These are phyloP conservation scores for Macaria notata DNA, from an alignment of 2,888 invertebrate genomes.

Conservation along the genomic window DNA sequence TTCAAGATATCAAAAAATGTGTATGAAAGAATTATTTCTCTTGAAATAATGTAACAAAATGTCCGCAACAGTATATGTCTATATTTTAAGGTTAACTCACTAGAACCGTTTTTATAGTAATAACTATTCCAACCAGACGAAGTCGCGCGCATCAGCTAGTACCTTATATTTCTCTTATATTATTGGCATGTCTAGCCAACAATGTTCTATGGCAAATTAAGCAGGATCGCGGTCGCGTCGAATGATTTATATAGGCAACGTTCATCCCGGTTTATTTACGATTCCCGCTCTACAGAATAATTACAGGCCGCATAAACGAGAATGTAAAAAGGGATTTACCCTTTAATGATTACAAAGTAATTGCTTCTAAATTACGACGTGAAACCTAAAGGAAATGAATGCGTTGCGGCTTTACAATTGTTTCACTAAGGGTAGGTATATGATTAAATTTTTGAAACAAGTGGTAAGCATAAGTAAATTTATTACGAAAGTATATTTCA, in stretches of 20 bases:
- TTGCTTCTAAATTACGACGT: constrained; percentile 47
- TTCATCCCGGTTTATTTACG: constrained; percentile 80
- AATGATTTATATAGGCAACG: constrained; percentile 79
- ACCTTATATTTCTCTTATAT: too few species aligned
- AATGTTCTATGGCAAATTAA: constrained; percentile 48
- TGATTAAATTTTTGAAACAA: too few species aligned
- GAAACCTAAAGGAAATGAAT: constrained; percentile 30
- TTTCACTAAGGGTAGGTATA: not conserved
- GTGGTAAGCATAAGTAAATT: too few species aligned
- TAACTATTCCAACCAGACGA: too few species aligned
- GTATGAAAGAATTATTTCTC: too few species aligned
- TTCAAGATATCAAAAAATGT: too few species aligned
- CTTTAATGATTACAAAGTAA: constrained; percentile 64
- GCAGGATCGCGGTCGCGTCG: constrained; percentile 58
- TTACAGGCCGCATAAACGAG: constrained; percentile 72
- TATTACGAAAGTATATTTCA: too few species aligned
- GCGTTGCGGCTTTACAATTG: constrained; percentile 22
- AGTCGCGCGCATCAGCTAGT: too few species aligned
- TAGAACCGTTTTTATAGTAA: too few species aligned
- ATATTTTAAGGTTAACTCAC: too few species aligned
- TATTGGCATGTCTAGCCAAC: constrained; percentile 1
- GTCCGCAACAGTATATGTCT: too few species aligned
- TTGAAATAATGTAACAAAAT: too few species aligned
- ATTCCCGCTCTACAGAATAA: constrained; percentile 71
- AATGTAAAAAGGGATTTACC: constrained; percentile 74